Evolutionary conservation across 2,113 vertebrate genomes (phyloP).

Genomic region (Globicephala melas): DNA sequence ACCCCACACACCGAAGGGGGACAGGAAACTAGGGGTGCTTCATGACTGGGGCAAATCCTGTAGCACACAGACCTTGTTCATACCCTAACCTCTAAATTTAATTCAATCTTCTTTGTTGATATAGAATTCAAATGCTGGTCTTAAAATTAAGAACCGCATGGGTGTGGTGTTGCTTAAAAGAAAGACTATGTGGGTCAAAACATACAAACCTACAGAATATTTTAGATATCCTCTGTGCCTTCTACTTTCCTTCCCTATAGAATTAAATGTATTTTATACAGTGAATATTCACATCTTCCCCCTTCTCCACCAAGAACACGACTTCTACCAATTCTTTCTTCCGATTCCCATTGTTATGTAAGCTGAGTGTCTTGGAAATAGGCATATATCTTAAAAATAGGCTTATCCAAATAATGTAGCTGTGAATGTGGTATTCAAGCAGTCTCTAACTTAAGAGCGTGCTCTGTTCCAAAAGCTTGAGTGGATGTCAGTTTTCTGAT

Average conservation of each 20-base stretch:
- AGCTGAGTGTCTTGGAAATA: conserved; percentile 68
- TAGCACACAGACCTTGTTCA: not conserved
- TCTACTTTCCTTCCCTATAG: not conserved
- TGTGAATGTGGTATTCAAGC: conserved; percentile 69
- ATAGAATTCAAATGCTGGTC: not conserved
- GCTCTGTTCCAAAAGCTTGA: conserved; percentile 67
- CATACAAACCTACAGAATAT: conserved; percentile 20
- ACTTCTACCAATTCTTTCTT: conserved; percentile 63
- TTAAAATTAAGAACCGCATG: not conserved
- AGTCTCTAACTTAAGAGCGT: conserved; percentile 62
- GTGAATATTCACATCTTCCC: conserved; percentile 23
- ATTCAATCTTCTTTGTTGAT: not conserved
- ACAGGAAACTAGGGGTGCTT: not conserved
- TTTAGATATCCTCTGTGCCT: not conserved
- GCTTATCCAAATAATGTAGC: conserved; percentile 64
- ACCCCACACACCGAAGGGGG: not conserved
- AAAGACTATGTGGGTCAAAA: not conserved
- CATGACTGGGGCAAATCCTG: not conserved
- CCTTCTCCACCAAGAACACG: not conserved
- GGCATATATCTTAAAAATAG: conserved; percentile 71
- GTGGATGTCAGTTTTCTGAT: conserved; percentile 69
- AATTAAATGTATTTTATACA: conserved; percentile 2
- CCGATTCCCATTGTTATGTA: conserved; percentile 67
- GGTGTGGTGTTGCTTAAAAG: not conserved
- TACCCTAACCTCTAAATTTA: conserved; percentile 23